Percentiles rank a stretch among this genome's conserved stretches.
phyloP scores from a whole-genome alignment of 2,797 vertebrate genomes.

The Lophotriccus pileatus region DNA sequence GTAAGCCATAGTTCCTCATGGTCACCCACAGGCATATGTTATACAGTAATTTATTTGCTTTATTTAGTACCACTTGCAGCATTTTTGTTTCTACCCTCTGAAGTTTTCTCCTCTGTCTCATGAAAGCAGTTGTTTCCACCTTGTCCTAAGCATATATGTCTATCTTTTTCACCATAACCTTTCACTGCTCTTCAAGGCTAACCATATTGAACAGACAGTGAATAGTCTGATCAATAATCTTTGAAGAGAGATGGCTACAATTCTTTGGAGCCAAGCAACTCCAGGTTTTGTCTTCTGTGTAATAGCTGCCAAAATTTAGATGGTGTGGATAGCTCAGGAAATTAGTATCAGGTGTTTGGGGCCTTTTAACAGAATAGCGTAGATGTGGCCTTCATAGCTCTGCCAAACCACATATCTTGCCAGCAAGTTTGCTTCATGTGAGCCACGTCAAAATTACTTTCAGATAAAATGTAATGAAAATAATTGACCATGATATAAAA shows the following conservation, averaged over 20 bases:
- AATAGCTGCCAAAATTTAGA: constrained; percentile 27
- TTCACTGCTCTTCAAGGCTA: background rate
- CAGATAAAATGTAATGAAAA: background rate
- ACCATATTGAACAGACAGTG: background rate
- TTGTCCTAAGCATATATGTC: background rate
- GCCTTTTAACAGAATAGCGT: background rate
- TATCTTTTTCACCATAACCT: background rate
- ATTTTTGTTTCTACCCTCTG: background rate
- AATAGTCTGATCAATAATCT: background rate
- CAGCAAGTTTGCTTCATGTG: background rate
- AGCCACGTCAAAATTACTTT: constrained; percentile 1
- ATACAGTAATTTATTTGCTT: background rate
- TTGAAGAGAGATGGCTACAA: background rate
- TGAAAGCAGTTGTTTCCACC: background rate
- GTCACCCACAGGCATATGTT: background rate
- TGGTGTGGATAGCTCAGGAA: constrained; percentile 26
- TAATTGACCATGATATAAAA: background rate
- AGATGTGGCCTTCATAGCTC: background rate
- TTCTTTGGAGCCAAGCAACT: background rate
- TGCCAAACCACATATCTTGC: background rate
- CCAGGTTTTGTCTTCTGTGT: background rate
- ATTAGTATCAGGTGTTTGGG: constrained; percentile 34
- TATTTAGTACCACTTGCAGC: background rate
- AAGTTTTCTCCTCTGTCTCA: background rate
- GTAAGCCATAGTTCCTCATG: background rate